These are phyloP conservation scores for Megalops atlanticus DNA, from an alignment of 2,113 vertebrate genomes.

Conservation along the genomic window DNA sequence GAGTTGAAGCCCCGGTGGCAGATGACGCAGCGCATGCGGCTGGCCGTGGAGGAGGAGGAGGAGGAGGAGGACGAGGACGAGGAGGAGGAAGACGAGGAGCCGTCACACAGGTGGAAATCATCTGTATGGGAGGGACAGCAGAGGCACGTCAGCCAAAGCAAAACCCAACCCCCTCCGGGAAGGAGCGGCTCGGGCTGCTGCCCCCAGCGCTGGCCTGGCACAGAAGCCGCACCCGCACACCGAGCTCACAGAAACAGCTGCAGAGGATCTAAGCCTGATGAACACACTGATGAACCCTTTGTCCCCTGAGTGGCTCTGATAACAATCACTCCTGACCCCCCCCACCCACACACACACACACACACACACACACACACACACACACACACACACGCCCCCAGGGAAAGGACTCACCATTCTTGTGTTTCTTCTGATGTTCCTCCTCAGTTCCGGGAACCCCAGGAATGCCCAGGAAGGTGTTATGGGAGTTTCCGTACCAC, in stretches of 20 bases:
- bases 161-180: not conserved
- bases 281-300: conserved; percentile 26
- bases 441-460: conserved; percentile 91
- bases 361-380: not conserved
- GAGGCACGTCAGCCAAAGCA: not conserved
- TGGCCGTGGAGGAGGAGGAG: conserved; percentile 42
- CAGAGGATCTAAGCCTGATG: not conserved
- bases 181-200: too few relatives aligned
- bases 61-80: conserved; percentile 45
- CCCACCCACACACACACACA: not conserved
- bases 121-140: conserved; percentile 65
- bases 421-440: conserved; percentile 88
- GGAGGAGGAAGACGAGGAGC: conserved; percentile 41
- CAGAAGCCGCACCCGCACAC: too few relatives aligned
- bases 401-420: conserved; percentile 76
- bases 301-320: conserved; percentile 14
- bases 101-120: conserved; percentile 83
- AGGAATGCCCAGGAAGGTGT: conserved; percentile 93
- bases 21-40: conserved; percentile 89
- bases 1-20: conserved; percentile 92
- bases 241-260: not conserved
- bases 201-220: too few relatives aligned
- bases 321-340: conserved; percentile 16
- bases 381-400: not conserved
- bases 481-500: conserved; percentile 96